phyloP scores from a whole-genome alignment of 23 tunicate species.

The Halocynthia roretzi region DNA sequence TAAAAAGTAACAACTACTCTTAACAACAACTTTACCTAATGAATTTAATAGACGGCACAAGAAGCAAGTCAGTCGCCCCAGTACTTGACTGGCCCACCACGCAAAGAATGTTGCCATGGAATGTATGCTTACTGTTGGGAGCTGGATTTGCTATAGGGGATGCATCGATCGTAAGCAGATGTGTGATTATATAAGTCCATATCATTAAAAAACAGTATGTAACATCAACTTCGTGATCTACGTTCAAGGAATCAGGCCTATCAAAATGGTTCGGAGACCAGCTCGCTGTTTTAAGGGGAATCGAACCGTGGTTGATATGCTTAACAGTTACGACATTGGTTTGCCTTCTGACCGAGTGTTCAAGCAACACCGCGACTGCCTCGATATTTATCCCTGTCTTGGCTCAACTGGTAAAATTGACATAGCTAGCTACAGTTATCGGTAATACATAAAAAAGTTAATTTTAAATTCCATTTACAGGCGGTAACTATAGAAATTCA shows the following conservation, averaged over 20 bases:
- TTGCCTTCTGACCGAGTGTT: conserved; percentile 42
- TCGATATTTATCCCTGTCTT: conserved; percentile 48
- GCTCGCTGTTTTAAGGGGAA: conserved; percentile 33
- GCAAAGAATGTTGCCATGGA: conserved; percentile 20
- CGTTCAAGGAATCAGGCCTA: conserved; percentile 35
- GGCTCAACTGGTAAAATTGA: conserved; percentile 35
- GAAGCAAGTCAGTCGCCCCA: neutral
- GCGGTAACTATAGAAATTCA: conserved; percentile 57
- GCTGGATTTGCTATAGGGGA: conserved; percentile 20
- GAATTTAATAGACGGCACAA: too few species aligned
- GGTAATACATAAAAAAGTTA: neutral
- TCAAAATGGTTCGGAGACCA: conserved; percentile 52
- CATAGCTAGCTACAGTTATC: neutral
- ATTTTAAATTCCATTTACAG: conserved; percentile 16
- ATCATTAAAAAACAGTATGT: too few species aligned
- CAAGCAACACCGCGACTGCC: conserved; percentile 59
- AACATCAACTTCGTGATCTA: neutral
- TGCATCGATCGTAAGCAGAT: conserved; percentile 1
- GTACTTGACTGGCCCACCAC: conserved; percentile 14
- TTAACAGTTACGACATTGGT: conserved; percentile 35
- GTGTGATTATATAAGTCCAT: too few species aligned
- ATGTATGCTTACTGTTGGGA: conserved; percentile 8
- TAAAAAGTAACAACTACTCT: too few species aligned
- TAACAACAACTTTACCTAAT: too few species aligned
- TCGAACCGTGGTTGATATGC: conserved; percentile 44